Evolutionary conservation across 2,888 invertebrate species (phyloP).

Genomic region (Hemistola chrysoprasaria): DNA sequence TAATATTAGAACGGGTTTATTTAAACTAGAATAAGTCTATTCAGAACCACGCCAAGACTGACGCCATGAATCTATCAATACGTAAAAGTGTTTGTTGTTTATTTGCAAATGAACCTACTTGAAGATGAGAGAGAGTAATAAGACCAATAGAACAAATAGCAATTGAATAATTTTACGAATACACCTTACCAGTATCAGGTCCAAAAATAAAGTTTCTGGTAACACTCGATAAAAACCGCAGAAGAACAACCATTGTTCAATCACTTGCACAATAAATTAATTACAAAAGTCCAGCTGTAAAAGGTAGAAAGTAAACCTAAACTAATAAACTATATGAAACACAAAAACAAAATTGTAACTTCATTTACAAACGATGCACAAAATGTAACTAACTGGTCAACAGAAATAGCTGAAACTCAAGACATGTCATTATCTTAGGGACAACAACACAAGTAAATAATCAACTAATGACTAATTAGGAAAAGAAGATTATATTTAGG

Average conservation of each 20-base stretch:
- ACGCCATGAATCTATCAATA: constrained; percentile 17
- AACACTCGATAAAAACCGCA: constrained; percentile 28
- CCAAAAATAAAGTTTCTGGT: constrained; percentile 18
- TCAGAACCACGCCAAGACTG: constrained; percentile 21
- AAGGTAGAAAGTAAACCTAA: neutral
- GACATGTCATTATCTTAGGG: constrained; percentile 1
- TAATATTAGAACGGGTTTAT: constrained; percentile 10
- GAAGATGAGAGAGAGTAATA: constrained; percentile 3
- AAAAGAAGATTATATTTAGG: constrained; percentile 1
- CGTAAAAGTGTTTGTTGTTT: constrained; percentile 1
- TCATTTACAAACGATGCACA: neutral
- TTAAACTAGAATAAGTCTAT: constrained; percentile 17
- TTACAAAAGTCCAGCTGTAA: too few species aligned
- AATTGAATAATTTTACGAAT: neutral
- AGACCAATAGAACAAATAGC: neutral
- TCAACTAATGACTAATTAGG: constrained; percentile 7
- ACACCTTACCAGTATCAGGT: constrained; percentile 28
- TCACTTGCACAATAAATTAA: too few species aligned
- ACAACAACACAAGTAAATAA: constrained; percentile 7
- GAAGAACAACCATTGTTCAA: constrained; percentile 37
- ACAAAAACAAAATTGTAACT: neutral
- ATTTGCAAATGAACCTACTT: constrained; percentile 6
- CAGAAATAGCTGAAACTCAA: too few species aligned
- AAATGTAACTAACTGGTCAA: constrained; percentile 1
- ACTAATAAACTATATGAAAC: neutral